These are phyloP conservation scores for Chaenogobius annularis DNA, from an alignment of 2,113 vertebrate genomes.

Conservation along the genomic window DNA sequence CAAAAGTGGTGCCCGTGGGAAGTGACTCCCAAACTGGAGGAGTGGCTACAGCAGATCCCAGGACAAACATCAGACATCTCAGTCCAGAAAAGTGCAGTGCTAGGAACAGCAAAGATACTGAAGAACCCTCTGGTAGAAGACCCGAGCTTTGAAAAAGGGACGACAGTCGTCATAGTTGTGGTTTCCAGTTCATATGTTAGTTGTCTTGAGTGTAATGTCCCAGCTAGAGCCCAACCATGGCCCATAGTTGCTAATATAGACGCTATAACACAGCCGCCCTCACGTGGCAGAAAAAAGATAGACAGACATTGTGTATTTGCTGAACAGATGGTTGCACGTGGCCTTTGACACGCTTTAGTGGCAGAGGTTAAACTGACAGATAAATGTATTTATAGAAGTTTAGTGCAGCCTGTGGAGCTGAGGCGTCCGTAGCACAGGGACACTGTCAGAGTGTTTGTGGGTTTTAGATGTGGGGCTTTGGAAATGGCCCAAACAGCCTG, in stretches of 20 bases:
- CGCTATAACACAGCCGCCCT: neutral
- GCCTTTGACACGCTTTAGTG: neutral
- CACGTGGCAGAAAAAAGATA: neutral
- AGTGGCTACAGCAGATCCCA: too few species aligned
- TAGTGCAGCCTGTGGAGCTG: constrained; percentile 15
- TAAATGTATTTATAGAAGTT: constrained; percentile 1
- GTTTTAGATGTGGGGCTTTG: constrained; percentile 40
- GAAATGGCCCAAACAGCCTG: constrained; percentile 50
- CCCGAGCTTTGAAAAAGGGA: too few species aligned
- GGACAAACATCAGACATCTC: too few species aligned
- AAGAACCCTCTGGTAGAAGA: too few species aligned
- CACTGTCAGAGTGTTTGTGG: constrained; percentile 33
- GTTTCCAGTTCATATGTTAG: too few species aligned
- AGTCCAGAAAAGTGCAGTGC: too few species aligned
- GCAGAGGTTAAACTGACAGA: constrained; percentile 2
- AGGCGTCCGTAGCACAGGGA: constrained; percentile 32
- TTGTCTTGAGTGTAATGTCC: too few species aligned
- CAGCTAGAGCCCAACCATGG: neutral
- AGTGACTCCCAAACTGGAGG: too few species aligned
- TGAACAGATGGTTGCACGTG: constrained; percentile 5
- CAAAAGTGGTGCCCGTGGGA: too few species aligned
- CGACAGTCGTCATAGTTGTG: too few species aligned
- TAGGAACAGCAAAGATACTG: too few species aligned
- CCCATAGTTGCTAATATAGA: neutral
- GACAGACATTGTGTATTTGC: neutral